These are phyloP conservation scores for Epicampocera succincta DNA, from an alignment of 2,888 invertebrate genomes.

Conservation along the genomic window DNA sequence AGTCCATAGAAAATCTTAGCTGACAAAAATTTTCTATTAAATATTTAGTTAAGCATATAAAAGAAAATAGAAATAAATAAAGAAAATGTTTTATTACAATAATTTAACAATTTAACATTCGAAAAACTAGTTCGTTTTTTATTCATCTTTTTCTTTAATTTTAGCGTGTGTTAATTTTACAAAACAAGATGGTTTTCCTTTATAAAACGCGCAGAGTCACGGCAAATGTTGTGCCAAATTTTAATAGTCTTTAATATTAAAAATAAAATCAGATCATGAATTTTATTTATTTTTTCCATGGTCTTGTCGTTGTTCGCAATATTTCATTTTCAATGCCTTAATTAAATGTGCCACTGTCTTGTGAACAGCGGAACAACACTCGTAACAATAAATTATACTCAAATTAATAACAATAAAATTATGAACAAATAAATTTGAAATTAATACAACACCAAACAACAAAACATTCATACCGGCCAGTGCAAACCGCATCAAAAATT, in stretches of 20 bases:
- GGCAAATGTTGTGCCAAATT: background rate
- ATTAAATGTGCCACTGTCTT: slow-evolving; percentile 77
- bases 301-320: slow-evolving; percentile 74
- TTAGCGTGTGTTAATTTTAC: too few species aligned
- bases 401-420: slow-evolving; percentile 70
- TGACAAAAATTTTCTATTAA: too few species aligned
- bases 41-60: too few species aligned
- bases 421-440: slow-evolving; percentile 70
- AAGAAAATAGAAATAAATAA: too few species aligned
- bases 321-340: slow-evolving; percentile 79
- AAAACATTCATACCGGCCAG: slow-evolving; percentile 22
- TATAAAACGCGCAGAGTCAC: background rate
- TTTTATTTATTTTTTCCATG: slow-evolving; percentile 7
- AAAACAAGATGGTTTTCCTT: too few species aligned
- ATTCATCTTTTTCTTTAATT: too few species aligned
- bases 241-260: background rate
- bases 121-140: too few species aligned
- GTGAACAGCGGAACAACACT: slow-evolving; percentile 60
- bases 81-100: too few species aligned
- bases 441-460: slow-evolving; percentile 42
- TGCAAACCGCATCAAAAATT: slow-evolving; percentile 5
- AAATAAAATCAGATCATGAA: background rate
- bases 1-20: too few species aligned
- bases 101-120: too few species aligned
- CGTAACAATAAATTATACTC: slow-evolving; percentile 54